Evolutionary conservation across 30 jellyfish, hydroid and myxozoan species (phyloP), one percentile per base, ranked within the genome.

Genomic region (Phacellophora camtschatica): DNA sequence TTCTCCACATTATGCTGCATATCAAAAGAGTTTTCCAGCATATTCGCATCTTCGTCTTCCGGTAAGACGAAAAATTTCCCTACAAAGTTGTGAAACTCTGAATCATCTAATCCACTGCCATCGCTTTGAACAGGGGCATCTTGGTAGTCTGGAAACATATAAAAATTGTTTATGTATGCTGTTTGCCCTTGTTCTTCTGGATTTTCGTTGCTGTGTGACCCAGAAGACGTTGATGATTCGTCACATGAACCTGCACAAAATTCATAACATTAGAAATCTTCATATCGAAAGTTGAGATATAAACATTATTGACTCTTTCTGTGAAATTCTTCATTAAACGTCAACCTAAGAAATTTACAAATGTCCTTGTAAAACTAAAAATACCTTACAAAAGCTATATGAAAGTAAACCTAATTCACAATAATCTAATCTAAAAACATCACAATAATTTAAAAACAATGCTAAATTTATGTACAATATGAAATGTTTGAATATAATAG

Each of bases 21-120:
- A 32, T 85, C 90, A 29, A 74, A 37, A 5, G 89, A 62, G 39
- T 35, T 85, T 35, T 85, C 96, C 19, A 85, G 66, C 32, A 85
- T 53, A 25, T 64, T 66, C 12, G 88, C 88, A 8, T 61, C 86
- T 13, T 78, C 86, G 74, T 62, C 88, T 70, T 79, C 93, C 18
- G 97, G 97, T 43, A 88, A 18, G 2, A 88, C 22, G 46, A 78
- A 62, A 69, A 88, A 88, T 35, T 67, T 88, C 15, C 94, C 97
- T 11, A 56, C 37, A 53, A 88, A 78, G 28, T 71, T 65, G 49
- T 88, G 97, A 30, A 67, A 51, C 23, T 64, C 74, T 2, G 76
- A 84, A 28, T 78, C 89, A 28, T 70, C 89, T 29, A 77, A 29
- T 5, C 94, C 89, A 64, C 88, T 81, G 30, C 89, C 65, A 71